These are phyloP conservation scores for Crossaster papposus DNA, from an alignment of 53 echinoderm and acorn worm genomes.

Conservation along the genomic window DNA sequence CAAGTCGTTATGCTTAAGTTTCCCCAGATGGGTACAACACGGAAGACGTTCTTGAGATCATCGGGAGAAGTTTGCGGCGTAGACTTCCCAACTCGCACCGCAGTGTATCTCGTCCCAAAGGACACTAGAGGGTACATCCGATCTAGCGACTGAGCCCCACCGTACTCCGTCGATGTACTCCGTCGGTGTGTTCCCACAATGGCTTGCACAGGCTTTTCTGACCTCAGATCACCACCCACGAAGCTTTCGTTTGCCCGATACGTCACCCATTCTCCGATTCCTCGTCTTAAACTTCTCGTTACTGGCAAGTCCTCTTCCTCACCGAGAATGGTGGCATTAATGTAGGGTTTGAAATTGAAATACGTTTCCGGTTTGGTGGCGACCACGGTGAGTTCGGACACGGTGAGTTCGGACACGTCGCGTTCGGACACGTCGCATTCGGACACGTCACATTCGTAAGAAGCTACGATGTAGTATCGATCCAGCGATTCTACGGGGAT, in stretches of 20 bases:
- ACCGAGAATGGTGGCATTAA: not conserved
- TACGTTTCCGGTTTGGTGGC: not conserved
- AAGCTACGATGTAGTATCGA: slow-evolving; percentile 28
- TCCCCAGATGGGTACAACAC: slow-evolving; percentile 42
- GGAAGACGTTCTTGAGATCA: slow-evolving; percentile 20
- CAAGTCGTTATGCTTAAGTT: slow-evolving; percentile 32
- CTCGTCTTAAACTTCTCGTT: not conserved
- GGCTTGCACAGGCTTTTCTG: not conserved
- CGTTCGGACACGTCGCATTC: too few species aligned
- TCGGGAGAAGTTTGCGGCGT: too few species aligned
- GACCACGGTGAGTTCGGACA: slow-evolving; percentile 48
- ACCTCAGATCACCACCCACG: slow-evolving; percentile 6
- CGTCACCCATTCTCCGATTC: not conserved
- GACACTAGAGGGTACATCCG: slow-evolving; percentile 41
- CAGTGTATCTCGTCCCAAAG: slow-evolving; percentile 53
- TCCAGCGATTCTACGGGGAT: slow-evolving; percentile 46
- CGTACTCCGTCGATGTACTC: not conserved
- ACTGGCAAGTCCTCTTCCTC: not conserved
- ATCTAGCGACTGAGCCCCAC: slow-evolving; percentile 25
- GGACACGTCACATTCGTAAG: not conserved
- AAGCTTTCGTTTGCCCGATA: not conserved
- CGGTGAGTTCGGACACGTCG: too few species aligned
- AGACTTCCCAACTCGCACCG: slow-evolving; percentile 5
- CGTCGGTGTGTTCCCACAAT: slow-evolving; percentile 26
- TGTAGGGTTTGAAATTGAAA: not conserved